Conservation (phyloP, 64 coral and sea anemone genomes). For the Montipora capricornis region DNA sequence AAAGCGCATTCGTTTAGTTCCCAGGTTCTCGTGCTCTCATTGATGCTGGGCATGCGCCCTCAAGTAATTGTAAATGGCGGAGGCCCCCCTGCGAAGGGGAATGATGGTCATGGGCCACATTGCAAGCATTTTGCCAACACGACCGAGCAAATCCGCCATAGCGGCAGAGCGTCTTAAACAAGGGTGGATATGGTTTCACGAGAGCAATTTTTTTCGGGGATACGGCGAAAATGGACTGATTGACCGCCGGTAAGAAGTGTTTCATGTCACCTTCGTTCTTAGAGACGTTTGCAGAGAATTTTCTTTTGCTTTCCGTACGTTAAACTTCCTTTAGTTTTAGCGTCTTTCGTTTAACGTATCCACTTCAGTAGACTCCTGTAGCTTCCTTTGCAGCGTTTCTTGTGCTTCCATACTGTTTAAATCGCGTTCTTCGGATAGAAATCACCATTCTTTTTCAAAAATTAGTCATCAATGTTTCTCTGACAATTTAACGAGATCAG, state of each 20-base stretch:
- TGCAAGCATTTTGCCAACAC: slow-evolving; percentile 99
- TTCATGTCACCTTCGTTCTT: slow-evolving; percentile 68
- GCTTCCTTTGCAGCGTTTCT: background rate
- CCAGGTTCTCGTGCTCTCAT: slow-evolving; percentile 1
- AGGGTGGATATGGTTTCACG: slow-evolving; percentile 93
- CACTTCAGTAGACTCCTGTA: slow-evolving; percentile 25
- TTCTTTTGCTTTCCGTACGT: slow-evolving; percentile 75
- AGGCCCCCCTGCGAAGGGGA: slow-evolving; percentile 97
- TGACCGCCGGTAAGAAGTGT: slow-evolving; percentile 76
- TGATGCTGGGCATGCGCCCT: background rate
- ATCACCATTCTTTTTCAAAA: background rate
- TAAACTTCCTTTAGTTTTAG: slow-evolving; percentile 64
- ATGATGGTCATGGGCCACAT: slow-evolving; percentile 99
- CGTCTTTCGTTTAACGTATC: background rate
- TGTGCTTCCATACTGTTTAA: background rate
- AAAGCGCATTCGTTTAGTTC: background rate
- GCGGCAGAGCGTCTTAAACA: slow-evolving; percentile 77
- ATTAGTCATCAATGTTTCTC: background rate
- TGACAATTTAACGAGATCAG: background rate
- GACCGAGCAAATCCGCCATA: slow-evolving; percentile 98
- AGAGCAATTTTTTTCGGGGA: slow-evolving; percentile 42
- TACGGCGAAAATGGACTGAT: slow-evolving; percentile 66
- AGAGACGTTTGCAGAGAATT: slow-evolving; percentile 56
- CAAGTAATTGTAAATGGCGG: slow-evolving; percentile 80
- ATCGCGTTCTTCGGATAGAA: background rate